Evolutionary conservation across 2,113 vertebrate species (phyloP).

Genomic region (Scytalopus superciliaris): DNA sequence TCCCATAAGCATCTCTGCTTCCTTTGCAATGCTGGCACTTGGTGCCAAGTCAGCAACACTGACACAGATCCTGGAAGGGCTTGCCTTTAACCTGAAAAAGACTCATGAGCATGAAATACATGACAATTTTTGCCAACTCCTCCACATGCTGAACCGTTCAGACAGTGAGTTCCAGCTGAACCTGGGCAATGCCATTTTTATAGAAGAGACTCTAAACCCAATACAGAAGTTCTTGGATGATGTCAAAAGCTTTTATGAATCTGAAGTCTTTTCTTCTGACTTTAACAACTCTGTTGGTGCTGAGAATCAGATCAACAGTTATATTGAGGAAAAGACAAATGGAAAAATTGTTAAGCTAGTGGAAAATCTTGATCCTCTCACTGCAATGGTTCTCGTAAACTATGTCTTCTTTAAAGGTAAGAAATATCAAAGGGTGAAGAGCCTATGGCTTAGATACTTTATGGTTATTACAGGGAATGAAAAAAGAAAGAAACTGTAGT

Average conservation of each 20-base stretch:
- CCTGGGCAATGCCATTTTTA: slow-evolving; percentile 77
- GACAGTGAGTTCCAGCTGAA: slow-evolving; percentile 63
- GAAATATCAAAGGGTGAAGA: neutral
- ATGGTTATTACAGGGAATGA: neutral
- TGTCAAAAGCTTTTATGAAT: slow-evolving; percentile 66
- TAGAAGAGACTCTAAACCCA: slow-evolving; percentile 70
- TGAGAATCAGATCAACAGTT: slow-evolving; percentile 77
- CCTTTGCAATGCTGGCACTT: slow-evolving; percentile 80
- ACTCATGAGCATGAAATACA: slow-evolving; percentile 68
- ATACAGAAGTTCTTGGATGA: slow-evolving; percentile 70
- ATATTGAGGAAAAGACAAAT: slow-evolving; percentile 79
- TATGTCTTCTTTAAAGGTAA: slow-evolving; percentile 85
- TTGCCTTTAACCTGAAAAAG: slow-evolving; percentile 72
- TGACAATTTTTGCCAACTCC: slow-evolving; percentile 68
- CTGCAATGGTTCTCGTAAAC: slow-evolving; percentile 83
- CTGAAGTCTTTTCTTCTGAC: slow-evolving; percentile 73
- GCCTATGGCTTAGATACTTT: neutral
- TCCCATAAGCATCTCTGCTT: slow-evolving; percentile 80
- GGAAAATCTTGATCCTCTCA: slow-evolving; percentile 72
- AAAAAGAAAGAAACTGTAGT: neutral
- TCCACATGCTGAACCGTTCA: slow-evolving; percentile 66
- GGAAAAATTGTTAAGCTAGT: slow-evolving; percentile 81
- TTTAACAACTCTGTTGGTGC: slow-evolving; percentile 74
- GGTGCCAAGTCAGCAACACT: slow-evolving; percentile 76
- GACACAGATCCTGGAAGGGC: slow-evolving; percentile 76